A percentile compares a stretch with the other conserved stretches of the same genome.
Evolutionary conservation across 1,140 invertebrate genomes (phyloP).

Genomic region (Bombus difficillimus): DNA sequence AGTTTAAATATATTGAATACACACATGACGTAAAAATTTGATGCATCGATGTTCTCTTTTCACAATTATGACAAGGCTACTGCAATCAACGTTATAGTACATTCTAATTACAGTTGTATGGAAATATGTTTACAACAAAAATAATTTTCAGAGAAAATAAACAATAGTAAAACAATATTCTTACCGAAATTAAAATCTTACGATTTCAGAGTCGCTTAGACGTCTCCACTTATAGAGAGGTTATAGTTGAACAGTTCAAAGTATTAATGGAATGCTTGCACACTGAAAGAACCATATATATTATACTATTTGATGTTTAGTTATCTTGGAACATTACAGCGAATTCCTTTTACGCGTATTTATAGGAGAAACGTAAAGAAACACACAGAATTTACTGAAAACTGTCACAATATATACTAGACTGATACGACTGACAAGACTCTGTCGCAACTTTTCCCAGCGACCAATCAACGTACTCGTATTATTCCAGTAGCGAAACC

Average conservation of each 20-base stretch:
- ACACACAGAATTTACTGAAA: not conserved
- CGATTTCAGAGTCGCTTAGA: not conserved
- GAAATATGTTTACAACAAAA: not conserved
- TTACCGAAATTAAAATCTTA: slow-evolving; percentile 16
- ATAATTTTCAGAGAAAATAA: not conserved
- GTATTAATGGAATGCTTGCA: not conserved
- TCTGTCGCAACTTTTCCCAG: not conserved
- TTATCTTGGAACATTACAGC: not conserved
- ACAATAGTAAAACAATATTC: not conserved
- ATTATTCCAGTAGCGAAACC: not conserved
- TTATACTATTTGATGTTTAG: not conserved
- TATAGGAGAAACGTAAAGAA: not conserved
- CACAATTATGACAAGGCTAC: not conserved
- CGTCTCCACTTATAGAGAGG: not conserved
- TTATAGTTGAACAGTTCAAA: slow-evolving; percentile 12
- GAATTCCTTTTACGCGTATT: not conserved
- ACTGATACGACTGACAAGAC: not conserved
- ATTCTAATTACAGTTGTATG: not conserved
- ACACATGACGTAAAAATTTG: slow-evolving; percentile 16
- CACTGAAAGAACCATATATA: not conserved
- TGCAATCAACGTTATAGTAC: not conserved
- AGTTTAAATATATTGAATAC: not conserved
- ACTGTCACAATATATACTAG: not conserved
- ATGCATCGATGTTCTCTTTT: slow-evolving; percentile 2
- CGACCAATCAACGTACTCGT: not conserved